Base-by-base conservation (phyloP, 2,797 vertebrate genomes). In the Lacerta agilis region DNA sequence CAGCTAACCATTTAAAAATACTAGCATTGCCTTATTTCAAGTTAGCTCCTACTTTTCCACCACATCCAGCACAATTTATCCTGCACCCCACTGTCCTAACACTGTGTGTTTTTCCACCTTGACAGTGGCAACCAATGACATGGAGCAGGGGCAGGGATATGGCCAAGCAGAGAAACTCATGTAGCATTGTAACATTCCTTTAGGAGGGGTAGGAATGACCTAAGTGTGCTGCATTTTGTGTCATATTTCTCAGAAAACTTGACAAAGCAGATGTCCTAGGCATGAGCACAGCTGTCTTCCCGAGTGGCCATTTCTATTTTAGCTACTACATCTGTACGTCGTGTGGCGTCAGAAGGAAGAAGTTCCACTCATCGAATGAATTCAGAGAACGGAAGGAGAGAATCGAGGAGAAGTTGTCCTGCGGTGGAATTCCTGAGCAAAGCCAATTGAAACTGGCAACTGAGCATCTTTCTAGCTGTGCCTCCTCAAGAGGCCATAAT, bases 371-470 rank as follows among this genome's bases (percentile, higher is more conserved):
- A 82, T 75, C 0, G 2, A 80, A 87, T 72, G 10, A 41, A 36
- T 69, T 77, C 61, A 88, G n/a, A 41, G 78, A 82, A 71, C 27
- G 36, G 49, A 89, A 58, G 36, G 82, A 83, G 0, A 23, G 58
- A 11, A 45, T 8, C 9, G 64, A 90, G 33, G 33, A 77, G 49
- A 82, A 78, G 33, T 82, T 29, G 43, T 45, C 73, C 77, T 71
- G 33, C 58, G 64, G 55, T 29, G 20, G 36, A 87, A 43, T 38
- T 87, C 76, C 49, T 33, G 0, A 82, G 4, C 45, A 85, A 87
- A 33, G 43, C 66, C 89, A 89, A 29, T 66, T 3, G 8, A 80
- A 72, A 23, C 36, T 87, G 69, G 78, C 79, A 81, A 73, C 66
- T 23, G 67, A 55, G 72, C 29, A 58, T 72, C 69, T 61, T 79